phyloP scores from a whole-genome alignment of 2,113 vertebrate genomes.

The Heterotilapia buettikoferi region DNA sequence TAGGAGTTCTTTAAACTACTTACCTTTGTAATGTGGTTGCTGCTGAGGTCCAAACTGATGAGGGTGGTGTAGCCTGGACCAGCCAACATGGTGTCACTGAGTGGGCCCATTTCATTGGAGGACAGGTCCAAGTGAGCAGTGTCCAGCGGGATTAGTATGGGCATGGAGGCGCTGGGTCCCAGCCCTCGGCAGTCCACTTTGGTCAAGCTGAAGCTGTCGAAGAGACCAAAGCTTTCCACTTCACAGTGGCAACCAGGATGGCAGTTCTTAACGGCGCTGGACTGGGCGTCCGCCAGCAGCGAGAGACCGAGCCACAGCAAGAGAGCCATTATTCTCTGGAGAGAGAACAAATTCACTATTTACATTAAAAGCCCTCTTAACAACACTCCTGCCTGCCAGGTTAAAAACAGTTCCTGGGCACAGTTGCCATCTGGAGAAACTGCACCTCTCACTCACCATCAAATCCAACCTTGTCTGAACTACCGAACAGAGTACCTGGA shows the following conservation, averaged over 20 bases:
- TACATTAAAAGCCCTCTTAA: not conserved
- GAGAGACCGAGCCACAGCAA: conserved; percentile 50
- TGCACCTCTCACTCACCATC: not conserved
- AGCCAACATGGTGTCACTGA: conserved; percentile 83
- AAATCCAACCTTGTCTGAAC: not conserved
- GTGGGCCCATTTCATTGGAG: conserved; percentile 79
- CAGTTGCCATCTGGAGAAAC: not conserved
- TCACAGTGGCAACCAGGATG: conserved; percentile 87
- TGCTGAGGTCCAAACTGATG: conserved; percentile 87
- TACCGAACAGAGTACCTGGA: not conserved
- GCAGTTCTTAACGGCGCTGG: conserved; percentile 74
- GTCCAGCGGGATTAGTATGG: conserved; percentile 89
- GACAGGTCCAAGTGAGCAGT: conserved; percentile 90
- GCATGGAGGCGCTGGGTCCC: conserved; percentile 75
- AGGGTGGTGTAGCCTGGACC: conserved; percentile 98
- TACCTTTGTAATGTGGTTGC: conserved; percentile 81
- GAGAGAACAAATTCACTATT: not conserved
- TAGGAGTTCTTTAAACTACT: not conserved
- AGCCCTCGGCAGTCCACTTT: conserved; percentile 87
- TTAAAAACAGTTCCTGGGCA: not conserved
- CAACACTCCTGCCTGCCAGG: not conserved
- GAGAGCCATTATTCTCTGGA: conserved; percentile 60
- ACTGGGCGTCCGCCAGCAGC: conserved; percentile 38
- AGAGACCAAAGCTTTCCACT: conserved; percentile 92
- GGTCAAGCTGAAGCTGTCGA: conserved; percentile 96